A percentile compares a stretch with the other conserved stretches of the same genome.
Conservation (phyloP, 2,797 vertebrate species). For the Zalophus californianus region DNA sequence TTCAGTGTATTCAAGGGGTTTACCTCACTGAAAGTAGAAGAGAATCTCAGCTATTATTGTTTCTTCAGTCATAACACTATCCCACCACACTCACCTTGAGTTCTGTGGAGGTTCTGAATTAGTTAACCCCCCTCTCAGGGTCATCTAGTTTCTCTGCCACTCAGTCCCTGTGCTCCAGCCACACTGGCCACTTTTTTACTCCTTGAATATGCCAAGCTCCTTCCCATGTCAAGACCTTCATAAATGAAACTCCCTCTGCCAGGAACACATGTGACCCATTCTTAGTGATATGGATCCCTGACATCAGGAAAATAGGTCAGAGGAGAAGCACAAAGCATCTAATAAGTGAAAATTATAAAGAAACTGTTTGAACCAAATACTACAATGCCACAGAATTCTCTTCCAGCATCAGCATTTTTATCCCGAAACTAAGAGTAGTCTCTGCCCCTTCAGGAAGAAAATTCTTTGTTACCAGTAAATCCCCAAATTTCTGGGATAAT, state of each 20-base stretch:
- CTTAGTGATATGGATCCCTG: not conserved
- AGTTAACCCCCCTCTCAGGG: not conserved
- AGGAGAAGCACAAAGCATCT: not conserved
- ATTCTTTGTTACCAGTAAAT: not conserved
- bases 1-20: not conserved
- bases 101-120: not conserved
- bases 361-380: not conserved
- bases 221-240: slow-evolving; percentile 11
- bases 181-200: not conserved
- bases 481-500: not conserved
- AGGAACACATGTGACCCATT: slow-evolving; percentile 18
- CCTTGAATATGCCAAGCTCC: not conserved
- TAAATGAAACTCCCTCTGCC: not conserved
- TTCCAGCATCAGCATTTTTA: not conserved
- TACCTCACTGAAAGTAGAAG: not conserved
- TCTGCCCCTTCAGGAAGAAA: slow-evolving; percentile 28
- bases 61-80: slow-evolving; percentile 17
- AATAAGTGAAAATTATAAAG: not conserved
- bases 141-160: not conserved
- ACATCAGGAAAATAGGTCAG: slow-evolving; percentile 36
- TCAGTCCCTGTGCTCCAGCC: not conserved
- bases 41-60: not conserved
- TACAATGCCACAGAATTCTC: not conserved
- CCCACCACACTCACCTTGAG: not conserved
- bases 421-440: not conserved